Evolutionary conservation across 2,797 vertebrate species (phyloP).

Genomic region (Alfaro cultratus): DNA sequence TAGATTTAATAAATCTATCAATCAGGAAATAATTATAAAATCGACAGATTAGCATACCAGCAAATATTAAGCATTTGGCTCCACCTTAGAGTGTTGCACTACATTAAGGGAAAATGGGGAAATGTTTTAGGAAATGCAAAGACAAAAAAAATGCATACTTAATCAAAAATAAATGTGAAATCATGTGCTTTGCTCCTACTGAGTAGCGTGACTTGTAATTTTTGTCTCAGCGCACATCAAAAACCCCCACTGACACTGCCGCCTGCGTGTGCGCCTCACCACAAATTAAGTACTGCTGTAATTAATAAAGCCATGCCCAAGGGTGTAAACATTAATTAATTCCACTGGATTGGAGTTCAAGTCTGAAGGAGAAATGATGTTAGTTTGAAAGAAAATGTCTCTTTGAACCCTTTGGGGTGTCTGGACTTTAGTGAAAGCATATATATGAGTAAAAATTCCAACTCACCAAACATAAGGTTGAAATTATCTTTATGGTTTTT

Average conservation of each 20-base stretch:
- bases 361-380: slow-evolving; percentile 58
- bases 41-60: neutral
- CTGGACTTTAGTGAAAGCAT: slow-evolving; percentile 17
- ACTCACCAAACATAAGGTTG: neutral
- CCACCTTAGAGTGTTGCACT: neutral
- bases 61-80: neutral
- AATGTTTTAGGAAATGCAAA: slow-evolving; percentile 4
- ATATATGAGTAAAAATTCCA: slow-evolving; percentile 15
- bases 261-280: slow-evolving; percentile 56
- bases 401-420: slow-evolving; percentile 35
- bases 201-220: slow-evolving; percentile 47
- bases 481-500: neutral
- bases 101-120: neutral
- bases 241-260: slow-evolving; percentile 36
- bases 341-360: slow-evolving; percentile 65
- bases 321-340: slow-evolving; percentile 78
- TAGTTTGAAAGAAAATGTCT: slow-evolving; percentile 26
- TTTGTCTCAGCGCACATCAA: slow-evolving; percentile 19
- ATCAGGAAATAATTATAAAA: slow-evolving; percentile 12
- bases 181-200: neutral
- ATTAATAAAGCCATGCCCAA: slow-evolving; percentile 78
- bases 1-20: neutral
- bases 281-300: slow-evolving; percentile 75
- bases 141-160: slow-evolving; percentile 4
- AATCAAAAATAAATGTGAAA: slow-evolving; percentile 23